phyloP scores from a whole-genome alignment of 2,797 vertebrate species.

The Adelosebastes latens region DNA sequence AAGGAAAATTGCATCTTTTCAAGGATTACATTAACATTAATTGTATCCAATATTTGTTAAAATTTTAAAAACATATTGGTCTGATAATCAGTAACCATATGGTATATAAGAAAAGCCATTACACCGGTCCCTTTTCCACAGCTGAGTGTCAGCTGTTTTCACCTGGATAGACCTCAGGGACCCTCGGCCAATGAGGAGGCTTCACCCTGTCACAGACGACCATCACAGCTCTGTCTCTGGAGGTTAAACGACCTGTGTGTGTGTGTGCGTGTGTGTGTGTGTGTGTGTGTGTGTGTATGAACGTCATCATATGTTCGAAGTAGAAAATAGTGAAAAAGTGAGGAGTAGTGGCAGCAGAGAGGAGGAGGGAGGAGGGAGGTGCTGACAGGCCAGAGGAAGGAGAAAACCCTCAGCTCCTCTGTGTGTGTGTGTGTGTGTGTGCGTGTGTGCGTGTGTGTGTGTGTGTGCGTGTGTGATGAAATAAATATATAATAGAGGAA shows the following conservation, averaged over 20 bases:
- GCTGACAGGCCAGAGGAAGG: constrained; percentile 27
- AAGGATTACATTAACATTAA: background rate
- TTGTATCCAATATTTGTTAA: too few species aligned
- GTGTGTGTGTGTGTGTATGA: background rate
- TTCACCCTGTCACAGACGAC: constrained; percentile 18
- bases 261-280: constrained; percentile 3
- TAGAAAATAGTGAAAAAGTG: constrained; percentile 16
- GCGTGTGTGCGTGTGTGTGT: background rate
- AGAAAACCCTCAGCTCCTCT: constrained; percentile 10
- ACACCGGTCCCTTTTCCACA: too few species aligned
- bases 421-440: background rate
- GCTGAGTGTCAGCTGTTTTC: constrained; percentile 26
- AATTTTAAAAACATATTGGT: too few species aligned
- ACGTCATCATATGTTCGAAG: constrained; percentile 1
- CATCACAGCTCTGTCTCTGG: background rate
- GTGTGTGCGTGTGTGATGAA: background rate
- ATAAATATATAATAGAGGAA: constrained; percentile 42
- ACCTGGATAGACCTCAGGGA: constrained; percentile 11
- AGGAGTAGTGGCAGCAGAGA: constrained; percentile 26
- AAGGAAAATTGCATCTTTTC: too few species aligned
- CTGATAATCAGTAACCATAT: too few species aligned
- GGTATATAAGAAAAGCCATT: too few species aligned
- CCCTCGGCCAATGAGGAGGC: background rate
- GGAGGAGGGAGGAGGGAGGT: constrained; percentile 1
- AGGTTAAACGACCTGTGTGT: constrained; percentile 2